These are phyloP conservation scores for Philaethria dido DNA, from an alignment of 2,888 invertebrate genomes.

Conservation along the genomic window DNA sequence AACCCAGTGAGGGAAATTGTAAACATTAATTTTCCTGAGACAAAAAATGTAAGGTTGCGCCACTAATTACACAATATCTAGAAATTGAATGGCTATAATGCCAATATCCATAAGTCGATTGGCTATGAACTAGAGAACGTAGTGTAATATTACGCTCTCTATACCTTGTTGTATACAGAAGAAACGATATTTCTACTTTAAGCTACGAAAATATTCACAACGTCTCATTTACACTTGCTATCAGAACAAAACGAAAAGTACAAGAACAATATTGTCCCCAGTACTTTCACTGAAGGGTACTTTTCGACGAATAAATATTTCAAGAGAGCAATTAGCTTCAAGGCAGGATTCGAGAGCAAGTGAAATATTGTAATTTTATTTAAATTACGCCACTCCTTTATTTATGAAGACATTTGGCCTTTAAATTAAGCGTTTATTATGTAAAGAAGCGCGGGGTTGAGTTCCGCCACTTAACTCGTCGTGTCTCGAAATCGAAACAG, in stretches of 20 bases:
- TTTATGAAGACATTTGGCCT: slow-evolving; percentile 12
- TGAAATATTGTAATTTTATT: slow-evolving; percentile 29
- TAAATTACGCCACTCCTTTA: slow-evolving; percentile 10
- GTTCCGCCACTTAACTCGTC: neutral
- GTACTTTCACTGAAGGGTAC: neutral
- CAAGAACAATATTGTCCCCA: neutral
- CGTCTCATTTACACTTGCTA: neutral
- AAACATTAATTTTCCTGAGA: too few relatives aligned
- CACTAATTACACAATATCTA: too few relatives aligned
- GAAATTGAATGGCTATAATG: too few relatives aligned
- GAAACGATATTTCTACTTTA: neutral
- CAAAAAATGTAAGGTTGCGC: too few relatives aligned
- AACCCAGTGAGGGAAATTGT: too few relatives aligned
- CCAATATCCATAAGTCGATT: too few relatives aligned
- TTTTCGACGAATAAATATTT: slow-evolving; percentile 15
- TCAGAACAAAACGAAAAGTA: neutral
- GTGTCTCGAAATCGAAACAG: too few relatives aligned
- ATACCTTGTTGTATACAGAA: neutral
- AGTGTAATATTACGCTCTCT: too few relatives aligned
- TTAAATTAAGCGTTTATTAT: slow-evolving; percentile 1
- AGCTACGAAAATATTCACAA: too few relatives aligned
- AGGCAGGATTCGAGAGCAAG: slow-evolving; percentile 10
- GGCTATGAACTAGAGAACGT: too few relatives aligned
- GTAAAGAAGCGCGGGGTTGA: neutral
- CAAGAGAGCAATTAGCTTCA: slow-evolving; percentile 21